Evolutionary conservation across 2,888 invertebrate genomes (phyloP), one percentile per base, ranked within the genome.

Genomic region (Papilio protenor): DNA sequence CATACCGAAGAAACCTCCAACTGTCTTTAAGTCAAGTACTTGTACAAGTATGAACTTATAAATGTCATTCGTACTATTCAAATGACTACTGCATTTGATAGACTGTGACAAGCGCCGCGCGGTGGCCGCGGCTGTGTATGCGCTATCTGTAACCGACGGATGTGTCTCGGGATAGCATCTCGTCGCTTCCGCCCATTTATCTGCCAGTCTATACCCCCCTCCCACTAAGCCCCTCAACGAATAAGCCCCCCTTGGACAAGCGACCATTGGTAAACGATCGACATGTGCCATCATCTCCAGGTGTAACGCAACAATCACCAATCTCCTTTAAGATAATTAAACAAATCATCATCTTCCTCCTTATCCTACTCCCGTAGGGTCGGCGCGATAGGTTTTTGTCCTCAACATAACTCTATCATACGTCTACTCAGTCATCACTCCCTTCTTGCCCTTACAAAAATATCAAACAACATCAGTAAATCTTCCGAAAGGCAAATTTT

Each of bases 111-210:
- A 77, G 77, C 77, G 64, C 64, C 71, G 66, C 59, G 49, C 78
- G 78, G 78, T 78, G 78, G 75, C 75, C 78, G 75, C 75, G 64
- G 72, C 55, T 23, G 71, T 78, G 52, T 71, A 78, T 74, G 70
- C 75, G 78, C 71, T 78, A 78, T 79, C 76, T 76, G 76, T 73
- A 66, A 52, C 75, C 78, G 78, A 76, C 78, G 78, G 78, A 79
- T 76, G 76, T 79, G 78, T 79, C 78, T 79, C 78, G 76, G 78
- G 78, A 79, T 79, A 79, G 76, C 78, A 79, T 79, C 78, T 79
- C 76, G 76, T 73, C 69, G 78, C 78, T 79, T 79, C 78, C 78
- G 78, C 69, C 76, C 78, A 79, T 79, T 79, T 79, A 79, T 79
- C 76, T 79, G 78, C 76, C 78, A 79, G 76, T 79, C 78, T 76